Evolutionary conservation across 2,888 invertebrate genomes (phyloP).

Genomic region (Caprella mutica): DNA sequence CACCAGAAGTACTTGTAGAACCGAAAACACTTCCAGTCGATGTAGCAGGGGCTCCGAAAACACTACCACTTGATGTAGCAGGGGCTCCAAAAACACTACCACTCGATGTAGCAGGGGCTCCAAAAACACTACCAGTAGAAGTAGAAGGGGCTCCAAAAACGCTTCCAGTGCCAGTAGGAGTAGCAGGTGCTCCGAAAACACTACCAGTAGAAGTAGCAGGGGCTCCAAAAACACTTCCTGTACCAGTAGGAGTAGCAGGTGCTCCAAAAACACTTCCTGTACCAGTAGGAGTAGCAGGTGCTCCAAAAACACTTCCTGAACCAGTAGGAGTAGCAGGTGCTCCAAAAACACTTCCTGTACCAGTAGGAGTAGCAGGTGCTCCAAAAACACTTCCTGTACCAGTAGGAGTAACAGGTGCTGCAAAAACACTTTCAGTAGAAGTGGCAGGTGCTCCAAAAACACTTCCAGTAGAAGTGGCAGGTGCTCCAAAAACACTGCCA

Average conservation of each 20-base stretch:
- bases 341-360: background rate
- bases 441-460: constrained; percentile 1
- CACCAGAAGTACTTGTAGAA: background rate
- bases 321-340: constrained; percentile 7
- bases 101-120: constrained; percentile 3
- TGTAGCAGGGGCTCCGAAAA: background rate
- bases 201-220: constrained; percentile 4
- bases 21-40: background rate
- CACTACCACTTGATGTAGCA: background rate
- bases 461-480: background rate
- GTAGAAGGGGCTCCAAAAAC: background rate
- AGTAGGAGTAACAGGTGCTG: background rate
- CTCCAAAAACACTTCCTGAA: background rate
- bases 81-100: constrained; percentile 15
- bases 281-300: background rate
- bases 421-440: background rate
- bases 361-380: constrained; percentile 7
- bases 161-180: constrained; percentile 2
- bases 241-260: background rate
- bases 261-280: constrained; percentile 20
- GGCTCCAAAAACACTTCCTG: constrained; percentile 10
- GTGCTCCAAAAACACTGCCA: background rate
- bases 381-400: constrained; percentile 17
- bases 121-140: background rate
- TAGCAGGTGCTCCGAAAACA: background rate